Percentiles rank a stretch among this genome's conserved stretches.
Conservation (phyloP, 1,140 invertebrate species). For the Drosophila baimaii region DNA sequence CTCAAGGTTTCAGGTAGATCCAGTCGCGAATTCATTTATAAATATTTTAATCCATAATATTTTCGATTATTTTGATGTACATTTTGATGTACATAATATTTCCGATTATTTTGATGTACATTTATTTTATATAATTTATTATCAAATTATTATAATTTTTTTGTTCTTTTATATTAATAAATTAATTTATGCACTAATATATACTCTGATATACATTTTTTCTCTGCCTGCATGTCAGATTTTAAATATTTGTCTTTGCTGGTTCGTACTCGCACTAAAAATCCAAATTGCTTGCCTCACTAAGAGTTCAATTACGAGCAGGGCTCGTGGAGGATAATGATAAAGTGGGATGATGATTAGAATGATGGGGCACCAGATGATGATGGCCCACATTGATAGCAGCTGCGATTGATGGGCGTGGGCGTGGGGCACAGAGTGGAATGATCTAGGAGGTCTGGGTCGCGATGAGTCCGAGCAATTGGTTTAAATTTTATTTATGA, state of each 20-base stretch:
- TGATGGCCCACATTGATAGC: conserved; percentile 80
- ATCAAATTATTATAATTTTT: too few relatives aligned
- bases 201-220: too few relatives aligned
- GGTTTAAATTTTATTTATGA: conserved; percentile 83
- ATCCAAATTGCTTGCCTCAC: conserved; percentile 75
- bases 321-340: conserved; percentile 41
- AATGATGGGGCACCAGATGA: conserved; percentile 47
- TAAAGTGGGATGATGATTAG: conserved; percentile 26
- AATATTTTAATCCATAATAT: too few relatives aligned
- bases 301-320: conserved; percentile 76
- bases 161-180: too few relatives aligned
- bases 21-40: too few relatives aligned
- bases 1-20: too few relatives aligned
- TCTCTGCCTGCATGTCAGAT: conserved; percentile 2
- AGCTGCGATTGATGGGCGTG: conserved; percentile 77
- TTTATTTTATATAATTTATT: too few relatives aligned
- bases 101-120: too few relatives aligned
- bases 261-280: conserved; percentile 57
- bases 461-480: conserved; percentile 66
- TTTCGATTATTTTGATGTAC: too few relatives aligned
- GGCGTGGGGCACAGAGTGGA: neutral
- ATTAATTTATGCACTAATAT: too few relatives aligned
- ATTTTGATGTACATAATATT: too few relatives aligned
- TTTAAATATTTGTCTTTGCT: conserved; percentile 74
- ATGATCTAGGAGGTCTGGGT: conserved; percentile 38